Percentiles rank a stretch among this genome's conserved stretches.
These are phyloP conservation scores for Ypsolopha scabrella DNA, from an alignment of 2,888 invertebrate genomes.

Conservation along the genomic window DNA sequence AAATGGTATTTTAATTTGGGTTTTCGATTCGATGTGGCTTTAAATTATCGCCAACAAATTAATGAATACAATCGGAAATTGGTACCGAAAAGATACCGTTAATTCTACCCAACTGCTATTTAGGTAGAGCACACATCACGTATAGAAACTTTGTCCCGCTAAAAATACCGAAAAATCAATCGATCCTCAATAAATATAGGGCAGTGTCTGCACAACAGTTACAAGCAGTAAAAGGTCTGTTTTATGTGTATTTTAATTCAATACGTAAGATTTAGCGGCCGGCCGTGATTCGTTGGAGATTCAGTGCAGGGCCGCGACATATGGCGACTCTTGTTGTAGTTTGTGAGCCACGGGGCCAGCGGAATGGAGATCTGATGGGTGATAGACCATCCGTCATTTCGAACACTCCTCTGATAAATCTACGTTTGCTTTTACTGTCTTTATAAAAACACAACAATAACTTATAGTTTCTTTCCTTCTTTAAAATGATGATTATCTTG, in stretches of 20 bases:
- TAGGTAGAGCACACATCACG: too few relatives aligned
- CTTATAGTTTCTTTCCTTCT: too few relatives aligned
- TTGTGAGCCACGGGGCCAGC: slow-evolving; percentile 14
- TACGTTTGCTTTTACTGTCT: too few relatives aligned
- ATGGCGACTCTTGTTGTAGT: slow-evolving; percentile 44
- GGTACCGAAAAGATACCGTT: too few relatives aligned
- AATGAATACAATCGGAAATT: too few relatives aligned
- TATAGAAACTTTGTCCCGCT: neutral
- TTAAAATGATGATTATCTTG: too few relatives aligned
- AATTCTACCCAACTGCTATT: too few relatives aligned
- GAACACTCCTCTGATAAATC: too few relatives aligned
- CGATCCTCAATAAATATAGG: neutral
- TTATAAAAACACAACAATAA: too few relatives aligned
- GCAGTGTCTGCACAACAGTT: neutral
- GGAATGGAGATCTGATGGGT: neutral
- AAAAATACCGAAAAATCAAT: neutral
- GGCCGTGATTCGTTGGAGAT: slow-evolving; percentile 28
- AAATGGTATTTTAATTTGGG: too few relatives aligned
- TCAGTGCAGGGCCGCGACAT: slow-evolving; percentile 41
- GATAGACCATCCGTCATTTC: neutral
- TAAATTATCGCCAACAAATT: too few relatives aligned
- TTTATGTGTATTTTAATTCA: slow-evolving; percentile 16
- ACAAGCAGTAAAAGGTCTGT: neutral
- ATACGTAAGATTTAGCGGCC: slow-evolving; percentile 24
- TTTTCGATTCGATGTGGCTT: too few relatives aligned